A percentile compares a stretch with the other conserved stretches of the same genome.
Evolutionary conservation across 2,888 invertebrate species (phyloP).

Genomic region (Marasmarcha lunaedactyla): DNA sequence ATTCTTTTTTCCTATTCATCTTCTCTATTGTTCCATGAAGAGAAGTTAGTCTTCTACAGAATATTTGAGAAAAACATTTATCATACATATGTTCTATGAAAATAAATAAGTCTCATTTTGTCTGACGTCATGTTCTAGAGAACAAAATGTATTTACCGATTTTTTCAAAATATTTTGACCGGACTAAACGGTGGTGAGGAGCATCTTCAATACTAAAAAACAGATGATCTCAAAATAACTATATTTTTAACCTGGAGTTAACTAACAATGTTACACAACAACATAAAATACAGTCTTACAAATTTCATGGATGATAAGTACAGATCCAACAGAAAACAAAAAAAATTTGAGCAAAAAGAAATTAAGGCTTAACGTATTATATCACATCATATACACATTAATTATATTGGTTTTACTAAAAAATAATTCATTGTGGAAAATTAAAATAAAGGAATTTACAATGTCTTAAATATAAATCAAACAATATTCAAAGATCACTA

Average conservation of each 20-base stretch:
- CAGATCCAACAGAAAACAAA: slow-evolving; percentile 44
- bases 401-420: background rate
- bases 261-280: slow-evolving; percentile 64
- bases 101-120: too few relatives aligned
- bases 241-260: slow-evolving; percentile 64
- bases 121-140: too few relatives aligned
- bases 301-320: slow-evolving; percentile 67
- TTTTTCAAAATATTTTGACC: too few relatives aligned
- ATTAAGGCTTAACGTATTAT: slow-evolving; percentile 41
- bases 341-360: slow-evolving; percentile 51
- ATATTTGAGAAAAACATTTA: too few relatives aligned
- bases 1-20: too few relatives aligned
- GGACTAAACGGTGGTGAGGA: too few relatives aligned
- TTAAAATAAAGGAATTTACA: background rate
- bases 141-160: too few relatives aligned
- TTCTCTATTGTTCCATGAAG: too few relatives aligned
- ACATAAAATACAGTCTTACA: slow-evolving; percentile 68
- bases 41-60: too few relatives aligned
- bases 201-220: too few relatives aligned
- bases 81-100: too few relatives aligned
- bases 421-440: background rate
- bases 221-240: slow-evolving; percentile 55
- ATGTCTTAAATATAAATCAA: too few relatives aligned
- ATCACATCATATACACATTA: slow-evolving; percentile 47
- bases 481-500: slow-evolving; percentile 15